These are phyloP conservation scores for Ceratitis capitata DNA, from an alignment of 1,140 invertebrate species.

Conservation along the genomic window DNA sequence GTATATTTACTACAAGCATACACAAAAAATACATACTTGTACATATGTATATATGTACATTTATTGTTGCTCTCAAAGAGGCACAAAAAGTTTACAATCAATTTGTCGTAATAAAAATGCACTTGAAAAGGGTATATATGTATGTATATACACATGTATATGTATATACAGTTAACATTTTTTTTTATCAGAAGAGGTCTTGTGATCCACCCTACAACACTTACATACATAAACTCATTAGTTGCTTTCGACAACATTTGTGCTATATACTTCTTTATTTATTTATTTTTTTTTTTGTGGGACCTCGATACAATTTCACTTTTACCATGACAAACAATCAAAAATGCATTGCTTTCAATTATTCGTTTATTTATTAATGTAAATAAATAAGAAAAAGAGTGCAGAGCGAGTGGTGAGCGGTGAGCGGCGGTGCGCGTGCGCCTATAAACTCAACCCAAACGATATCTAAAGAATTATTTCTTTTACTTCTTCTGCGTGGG, in stretches of 20 bases:
- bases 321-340: conserved; percentile 25
- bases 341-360: conserved; percentile 15
- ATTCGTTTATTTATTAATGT: conserved; percentile 25
- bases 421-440: neutral
- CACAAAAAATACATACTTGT: neutral
- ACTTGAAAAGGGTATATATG: conserved; percentile 4
- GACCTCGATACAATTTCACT: neutral
- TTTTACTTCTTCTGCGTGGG: neutral
- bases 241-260: no score
- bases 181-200: neutral
- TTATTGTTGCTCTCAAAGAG: neutral
- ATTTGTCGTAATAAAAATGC: conserved; percentile 3
- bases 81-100: neutral
- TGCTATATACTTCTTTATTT: no score
- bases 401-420: neutral
- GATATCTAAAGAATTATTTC: neutral
- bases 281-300: neutral
- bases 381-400: neutral
- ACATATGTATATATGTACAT: neutral
- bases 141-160: no score
- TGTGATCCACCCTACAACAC: neutral
- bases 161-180: no score
- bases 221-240: no score
- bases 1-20: neutral
- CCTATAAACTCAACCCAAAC: neutral